phyloP scores from a whole-genome alignment of 2,888 invertebrate genomes.

The Osmoderma eremita region DNA sequence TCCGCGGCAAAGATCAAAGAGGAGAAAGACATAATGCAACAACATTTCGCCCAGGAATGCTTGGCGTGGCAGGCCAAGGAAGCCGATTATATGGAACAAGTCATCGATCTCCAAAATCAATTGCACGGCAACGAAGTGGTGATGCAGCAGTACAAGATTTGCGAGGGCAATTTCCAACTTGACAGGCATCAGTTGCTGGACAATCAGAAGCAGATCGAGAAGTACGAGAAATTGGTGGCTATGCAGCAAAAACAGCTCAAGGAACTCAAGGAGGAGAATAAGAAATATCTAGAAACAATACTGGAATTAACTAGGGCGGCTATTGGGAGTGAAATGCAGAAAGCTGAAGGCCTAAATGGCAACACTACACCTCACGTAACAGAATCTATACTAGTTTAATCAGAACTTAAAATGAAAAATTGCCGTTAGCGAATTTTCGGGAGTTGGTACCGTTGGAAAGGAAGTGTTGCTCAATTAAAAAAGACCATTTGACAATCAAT shows the following conservation, averaged over 20 bases:
- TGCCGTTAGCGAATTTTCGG: too few relatives aligned
- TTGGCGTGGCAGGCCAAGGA: constrained; percentile 37
- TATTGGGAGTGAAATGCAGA: constrained; percentile 1
- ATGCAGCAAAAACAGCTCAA: constrained; percentile 23
- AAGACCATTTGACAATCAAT: too few relatives aligned
- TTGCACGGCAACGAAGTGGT: constrained; percentile 41
- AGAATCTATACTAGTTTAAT: constrained; percentile 24
- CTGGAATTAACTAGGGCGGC: constrained; percentile 12
- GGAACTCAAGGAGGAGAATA: constrained; percentile 24
- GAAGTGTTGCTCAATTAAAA: too few relatives aligned
- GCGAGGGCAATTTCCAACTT: constrained; percentile 40
- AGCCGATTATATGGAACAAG: constrained; percentile 31
- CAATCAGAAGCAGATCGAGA: constrained; percentile 37
- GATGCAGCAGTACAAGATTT: constrained; percentile 42
- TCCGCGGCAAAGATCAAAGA: constrained; percentile 1
- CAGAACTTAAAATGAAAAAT: too few relatives aligned
- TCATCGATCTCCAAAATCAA: constrained; percentile 38
- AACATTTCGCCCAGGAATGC: constrained; percentile 35
- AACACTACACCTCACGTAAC: constrained; percentile 16
- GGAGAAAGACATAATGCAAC: constrained; percentile 24
- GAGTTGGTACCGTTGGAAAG: too few relatives aligned
- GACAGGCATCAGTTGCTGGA: constrained; percentile 39
- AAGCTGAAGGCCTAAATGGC: constrained; percentile 5
- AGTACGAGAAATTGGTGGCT: constrained; percentile 13
- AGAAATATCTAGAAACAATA: constrained; percentile 30